phyloP scores from a whole-genome alignment of 2,113 vertebrate species.

The Maccullochella peelii region DNA sequence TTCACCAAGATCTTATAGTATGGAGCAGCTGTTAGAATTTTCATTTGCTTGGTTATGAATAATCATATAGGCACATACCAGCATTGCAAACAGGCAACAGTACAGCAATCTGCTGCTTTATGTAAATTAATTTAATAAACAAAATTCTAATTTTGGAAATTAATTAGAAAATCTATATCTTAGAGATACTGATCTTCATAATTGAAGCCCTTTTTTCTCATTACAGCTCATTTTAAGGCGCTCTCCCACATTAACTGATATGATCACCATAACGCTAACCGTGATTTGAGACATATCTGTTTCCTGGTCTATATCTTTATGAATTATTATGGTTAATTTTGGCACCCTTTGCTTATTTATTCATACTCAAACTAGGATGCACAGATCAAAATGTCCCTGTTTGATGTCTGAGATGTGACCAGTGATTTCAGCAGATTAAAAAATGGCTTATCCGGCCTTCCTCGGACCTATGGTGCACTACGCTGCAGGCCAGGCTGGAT shows the following conservation, averaged over 20 bases:
- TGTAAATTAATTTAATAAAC: background rate
- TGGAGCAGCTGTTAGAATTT: background rate
- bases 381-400: conserved; percentile 13
- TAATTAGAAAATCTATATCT: background rate
- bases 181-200: background rate
- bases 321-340: background rate
- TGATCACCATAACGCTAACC: background rate
- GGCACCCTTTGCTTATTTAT: background rate
- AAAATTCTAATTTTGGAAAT: background rate
- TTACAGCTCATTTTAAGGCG: background rate
- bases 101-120: background rate
- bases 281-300: background rate
- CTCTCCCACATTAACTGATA: background rate
- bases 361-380: background rate
- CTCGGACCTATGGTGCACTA: conserved; percentile 13
- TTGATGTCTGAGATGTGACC: conserved; percentile 30
- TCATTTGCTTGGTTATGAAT: background rate
- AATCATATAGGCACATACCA: conserved; percentile 4
- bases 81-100: background rate
- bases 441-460: conserved; percentile 23
- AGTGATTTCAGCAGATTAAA: conserved; percentile 52
- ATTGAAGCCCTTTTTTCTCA: background rate
- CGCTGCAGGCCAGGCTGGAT: background rate
- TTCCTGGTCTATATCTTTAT: background rate
- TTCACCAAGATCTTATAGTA: background rate